Evolutionary conservation across 1,140 invertebrate genomes (phyloP).

Genomic region (Aphaenogaster rudis): DNA sequence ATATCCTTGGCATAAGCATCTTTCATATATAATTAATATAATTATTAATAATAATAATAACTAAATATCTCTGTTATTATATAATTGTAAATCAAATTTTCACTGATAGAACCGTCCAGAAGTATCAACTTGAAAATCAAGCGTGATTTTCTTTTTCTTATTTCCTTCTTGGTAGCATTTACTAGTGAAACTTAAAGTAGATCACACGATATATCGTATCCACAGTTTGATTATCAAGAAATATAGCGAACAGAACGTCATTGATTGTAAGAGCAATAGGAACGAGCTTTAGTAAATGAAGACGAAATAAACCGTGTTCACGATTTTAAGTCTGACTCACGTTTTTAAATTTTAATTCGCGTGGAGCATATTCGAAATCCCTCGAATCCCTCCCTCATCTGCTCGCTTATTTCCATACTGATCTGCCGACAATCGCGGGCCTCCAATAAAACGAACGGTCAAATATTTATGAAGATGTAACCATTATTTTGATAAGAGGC

Average conservation of each 20-base stretch:
- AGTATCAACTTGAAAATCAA: slow-evolving; percentile 4
- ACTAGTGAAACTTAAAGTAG: slow-evolving; percentile 38
- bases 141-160: neutral
- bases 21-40: neutral
- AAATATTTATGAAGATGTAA: slow-evolving; percentile 87
- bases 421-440: slow-evolving; percentile 83
- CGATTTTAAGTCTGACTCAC: neutral
- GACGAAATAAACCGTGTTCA: neutral
- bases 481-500: slow-evolving; percentile 86
- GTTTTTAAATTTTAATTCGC: slow-evolving; percentile 52
- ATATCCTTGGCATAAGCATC: neutral
- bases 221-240: neutral
- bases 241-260: too few relatives aligned
- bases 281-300: neutral
- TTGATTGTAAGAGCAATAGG: neutral
- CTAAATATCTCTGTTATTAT: neutral
- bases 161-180: neutral
- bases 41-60: slow-evolving; percentile 28
- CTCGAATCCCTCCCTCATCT: slow-evolving; percentile 25
- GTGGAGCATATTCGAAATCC: slow-evolving; percentile 46
- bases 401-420: slow-evolving; percentile 82
- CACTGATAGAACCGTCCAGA: neutral
- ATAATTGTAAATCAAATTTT: neutral
- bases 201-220: slow-evolving; percentile 8
- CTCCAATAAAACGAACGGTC: slow-evolving; percentile 76